Percentiles rank a stretch among this genome's conserved stretches.
These are phyloP conservation scores for Tillus elongatus DNA, from an alignment of 2,888 invertebrate genomes.

Conservation along the genomic window DNA sequence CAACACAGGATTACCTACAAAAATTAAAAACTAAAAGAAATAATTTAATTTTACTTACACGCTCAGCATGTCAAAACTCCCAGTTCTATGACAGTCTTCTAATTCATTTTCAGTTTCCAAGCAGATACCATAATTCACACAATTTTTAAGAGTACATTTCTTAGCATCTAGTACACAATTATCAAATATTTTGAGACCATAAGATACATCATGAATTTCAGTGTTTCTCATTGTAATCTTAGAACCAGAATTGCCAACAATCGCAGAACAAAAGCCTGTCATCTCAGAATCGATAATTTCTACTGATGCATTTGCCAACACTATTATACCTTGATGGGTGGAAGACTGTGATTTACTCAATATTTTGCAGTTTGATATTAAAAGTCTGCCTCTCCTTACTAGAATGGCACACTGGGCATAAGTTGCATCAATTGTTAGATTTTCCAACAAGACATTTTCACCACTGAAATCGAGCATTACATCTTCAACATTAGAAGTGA, in stretches of 20 bases:
- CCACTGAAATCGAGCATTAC: constrained; percentile 48
- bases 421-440: constrained; percentile 46
- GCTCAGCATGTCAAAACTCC: constrained; percentile 32
- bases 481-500: constrained; percentile 44
- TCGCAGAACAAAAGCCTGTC: constrained; percentile 45
- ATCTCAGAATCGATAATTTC: constrained; percentile 44
- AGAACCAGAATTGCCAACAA: constrained; percentile 41
- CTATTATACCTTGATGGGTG: constrained; percentile 49
- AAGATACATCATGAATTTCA: constrained; percentile 32
- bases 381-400: constrained; percentile 33
- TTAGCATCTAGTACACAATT: constrained; percentile 35
- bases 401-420: constrained; percentile 46
- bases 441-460: constrained; percentile 44
- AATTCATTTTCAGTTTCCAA: constrained; percentile 41
- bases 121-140: constrained; percentile 45
- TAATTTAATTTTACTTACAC: constrained; percentile 31
- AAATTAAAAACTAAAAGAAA: no score
- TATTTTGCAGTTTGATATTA: constrained; percentile 43
- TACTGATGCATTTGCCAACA: constrained; percentile 40
- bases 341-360: constrained; percentile 44
- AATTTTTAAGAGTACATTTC: constrained; percentile 39
- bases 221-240: constrained; percentile 35
- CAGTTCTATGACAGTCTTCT: constrained; percentile 21
- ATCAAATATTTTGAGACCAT: constrained; percentile 42
- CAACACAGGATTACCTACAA: no score